Evolutionary conservation across 2,797 vertebrate genomes (phyloP), one percentile per base, ranked within the genome.

Genomic region (Pseudomugil tenellus): DNA sequence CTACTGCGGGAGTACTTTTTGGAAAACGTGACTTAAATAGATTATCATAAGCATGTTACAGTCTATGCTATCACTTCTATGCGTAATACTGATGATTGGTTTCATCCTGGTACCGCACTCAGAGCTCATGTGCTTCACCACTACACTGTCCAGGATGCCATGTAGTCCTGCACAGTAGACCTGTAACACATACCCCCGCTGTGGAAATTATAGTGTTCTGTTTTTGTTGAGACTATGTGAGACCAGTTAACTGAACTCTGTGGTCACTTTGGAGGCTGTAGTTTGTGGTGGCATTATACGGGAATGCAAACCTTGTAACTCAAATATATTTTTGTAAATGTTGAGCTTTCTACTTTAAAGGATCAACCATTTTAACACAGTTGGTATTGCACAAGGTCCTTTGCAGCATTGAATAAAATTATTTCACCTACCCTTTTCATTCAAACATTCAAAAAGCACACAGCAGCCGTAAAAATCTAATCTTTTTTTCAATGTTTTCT

Each of bases 181-280:
- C 29, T 54, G 41, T 29, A 63, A 68, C 52, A 51, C 58, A 29
- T 34, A 39, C 67, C 58, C 62, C 34, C 29, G 71, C 48, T 59
- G 29, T 52, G 34, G 56, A 76, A 76, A 80, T 80, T 53, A 37
- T 68, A 72, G 53, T 64, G 74, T 58, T 72, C 21, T 59, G 61
- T 81, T 84, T 88, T 75, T 84, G 72, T 81, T 85, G 83, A 74
- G 79, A 78, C 83, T 80, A 55, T 74, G 63, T 58, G 60, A 69
- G 56, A 68, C 43, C 31, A 65, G 61, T 64, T 65, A 53, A 70
- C 62, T 70, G 48, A 34, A 71, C 70, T 61, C 64, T 73, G 68
- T 41, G 74, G 77, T 84, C 75, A 72, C 52, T 70, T 67, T 32
- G 46, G 35, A 80, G 67, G 72, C 70, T 74, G 69, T 69, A 80